Evolutionary conservation across 2,113 vertebrate species (phyloP).

Genomic region (Podarcis raffonei): DNA sequence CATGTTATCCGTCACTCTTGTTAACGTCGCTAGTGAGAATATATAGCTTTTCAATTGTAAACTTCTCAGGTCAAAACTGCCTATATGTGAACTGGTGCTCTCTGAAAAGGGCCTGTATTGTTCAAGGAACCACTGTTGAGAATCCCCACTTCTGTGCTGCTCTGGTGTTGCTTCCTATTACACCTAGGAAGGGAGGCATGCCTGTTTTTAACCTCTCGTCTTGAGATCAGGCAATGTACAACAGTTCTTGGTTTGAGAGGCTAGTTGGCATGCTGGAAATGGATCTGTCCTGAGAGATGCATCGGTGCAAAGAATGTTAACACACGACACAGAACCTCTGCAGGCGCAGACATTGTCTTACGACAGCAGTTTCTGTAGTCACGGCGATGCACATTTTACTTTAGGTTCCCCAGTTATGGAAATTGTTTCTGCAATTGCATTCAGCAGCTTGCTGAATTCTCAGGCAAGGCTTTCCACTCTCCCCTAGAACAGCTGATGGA

Average conservation of each 20-base stretch:
- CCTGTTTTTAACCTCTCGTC: slow-evolving; percentile 18
- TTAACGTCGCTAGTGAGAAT: slow-evolving; percentile 23
- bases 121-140: background rate
- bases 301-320: background rate
- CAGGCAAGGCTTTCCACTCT: background rate
- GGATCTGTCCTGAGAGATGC: background rate
- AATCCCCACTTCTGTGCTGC: fast-evolving
- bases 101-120: slow-evolving; percentile 1
- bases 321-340: too few relatives aligned
- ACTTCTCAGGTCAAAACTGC: slow-evolving; percentile 61
- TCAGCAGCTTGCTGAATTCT: background rate
- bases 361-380: background rate
- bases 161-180: background rate
- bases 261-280: background rate
- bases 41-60: slow-evolving; percentile 57
- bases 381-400: background rate
- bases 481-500: background rate
- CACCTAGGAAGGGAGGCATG: background rate
- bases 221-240: background rate
- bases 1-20: slow-evolving; percentile 51
- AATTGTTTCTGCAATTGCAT: background rate
- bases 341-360: too few relatives aligned
- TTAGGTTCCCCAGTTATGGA: background rate
- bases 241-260: background rate
- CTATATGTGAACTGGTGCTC: background rate